Evolutionary conservation across 2,888 invertebrate species (phyloP).

Genomic region (Cloeon dipterum): DNA sequence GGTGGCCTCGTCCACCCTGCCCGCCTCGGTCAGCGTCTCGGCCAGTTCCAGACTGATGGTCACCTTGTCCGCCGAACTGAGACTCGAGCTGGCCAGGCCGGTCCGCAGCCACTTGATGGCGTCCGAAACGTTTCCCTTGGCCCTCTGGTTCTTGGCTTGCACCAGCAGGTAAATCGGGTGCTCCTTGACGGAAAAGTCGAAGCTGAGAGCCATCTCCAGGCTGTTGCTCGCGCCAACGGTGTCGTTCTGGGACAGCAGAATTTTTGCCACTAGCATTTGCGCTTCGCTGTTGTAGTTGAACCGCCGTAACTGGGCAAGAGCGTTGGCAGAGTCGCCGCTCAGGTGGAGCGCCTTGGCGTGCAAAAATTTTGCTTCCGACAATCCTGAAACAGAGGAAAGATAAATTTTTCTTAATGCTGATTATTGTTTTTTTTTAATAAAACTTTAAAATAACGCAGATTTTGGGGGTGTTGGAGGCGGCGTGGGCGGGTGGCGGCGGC

Average conservation of each 20-base stretch:
- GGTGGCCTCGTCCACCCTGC: slow-evolving; percentile 55
- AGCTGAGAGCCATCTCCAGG: slow-evolving; percentile 72
- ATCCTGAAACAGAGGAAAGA: no score
- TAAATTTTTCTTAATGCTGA: no score
- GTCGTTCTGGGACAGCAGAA: slow-evolving; percentile 18
- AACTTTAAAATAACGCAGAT: no score
- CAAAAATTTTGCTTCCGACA: slow-evolving; percentile 23
- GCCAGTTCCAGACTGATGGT: slow-evolving; percentile 73
- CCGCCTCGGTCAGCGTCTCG: slow-evolving; percentile 42
- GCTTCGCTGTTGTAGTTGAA: slow-evolving; percentile 29
- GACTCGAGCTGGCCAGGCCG: slow-evolving; percentile 30
- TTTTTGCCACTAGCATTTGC: slow-evolving; percentile 67
- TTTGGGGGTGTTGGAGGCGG: no score
- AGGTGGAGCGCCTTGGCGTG: slow-evolving; percentile 8
- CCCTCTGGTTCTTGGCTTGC: slow-evolving; percentile 59
- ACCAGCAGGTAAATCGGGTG: slow-evolving; percentile 78
- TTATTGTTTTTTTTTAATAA: no score
- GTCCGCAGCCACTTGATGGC: slow-evolving; percentile 50
- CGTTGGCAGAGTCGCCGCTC: background rate
- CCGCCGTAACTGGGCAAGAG: background rate
- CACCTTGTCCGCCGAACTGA: slow-evolving; percentile 52
- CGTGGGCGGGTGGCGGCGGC: no score
- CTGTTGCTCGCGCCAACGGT: slow-evolving; percentile 17
- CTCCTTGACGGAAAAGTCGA: slow-evolving; percentile 80
- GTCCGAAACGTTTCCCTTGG: slow-evolving; percentile 41